Conservation (phyloP, 2,113 vertebrate species). For the Zapus hudsonius region DNA sequence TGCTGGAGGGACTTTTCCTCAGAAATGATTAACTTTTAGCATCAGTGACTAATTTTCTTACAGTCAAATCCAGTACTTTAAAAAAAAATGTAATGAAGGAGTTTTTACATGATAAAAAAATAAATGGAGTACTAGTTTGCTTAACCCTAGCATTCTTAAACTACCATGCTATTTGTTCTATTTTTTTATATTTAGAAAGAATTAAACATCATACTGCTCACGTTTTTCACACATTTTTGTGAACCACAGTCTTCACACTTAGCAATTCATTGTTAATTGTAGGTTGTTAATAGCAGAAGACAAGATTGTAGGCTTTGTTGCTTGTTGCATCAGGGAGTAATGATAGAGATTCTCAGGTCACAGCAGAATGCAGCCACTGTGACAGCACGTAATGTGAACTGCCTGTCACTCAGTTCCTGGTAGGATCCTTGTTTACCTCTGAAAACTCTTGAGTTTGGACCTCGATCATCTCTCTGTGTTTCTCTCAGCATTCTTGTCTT, state of each 20-base stretch:
- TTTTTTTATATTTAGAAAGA: conserved; percentile 36
- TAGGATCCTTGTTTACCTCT: too few species aligned
- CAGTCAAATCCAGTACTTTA: not conserved
- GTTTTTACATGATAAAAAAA: not conserved
- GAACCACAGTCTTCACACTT: not conserved
- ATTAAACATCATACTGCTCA: not conserved
- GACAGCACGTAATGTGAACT: too few species aligned
- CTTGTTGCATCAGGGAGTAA: not conserved
- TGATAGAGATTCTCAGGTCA: not conserved
- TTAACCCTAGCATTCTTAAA: conserved; percentile 14
- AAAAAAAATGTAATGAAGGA: not conserved
- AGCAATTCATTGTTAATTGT: not conserved
- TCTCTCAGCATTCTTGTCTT: too few species aligned
- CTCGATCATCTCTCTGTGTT: too few species aligned
- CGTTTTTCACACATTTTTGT: too few species aligned
- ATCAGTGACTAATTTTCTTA: conserved; percentile 26
- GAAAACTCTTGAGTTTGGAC: too few species aligned
- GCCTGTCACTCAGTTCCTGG: too few species aligned
- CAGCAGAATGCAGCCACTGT: too few species aligned
- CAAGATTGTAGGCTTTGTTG: not conserved
- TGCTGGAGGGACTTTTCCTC: conserved; percentile 16
- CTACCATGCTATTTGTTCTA: not conserved
- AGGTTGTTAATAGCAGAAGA: conserved; percentile 39
- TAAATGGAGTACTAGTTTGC: not conserved
- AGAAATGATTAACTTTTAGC: conserved; percentile 27